Evolutionary conservation across 2,113 vertebrate genomes (phyloP), one percentile per base, ranked within the genome.

Genomic region (Zosterops hypoxanthus): DNA sequence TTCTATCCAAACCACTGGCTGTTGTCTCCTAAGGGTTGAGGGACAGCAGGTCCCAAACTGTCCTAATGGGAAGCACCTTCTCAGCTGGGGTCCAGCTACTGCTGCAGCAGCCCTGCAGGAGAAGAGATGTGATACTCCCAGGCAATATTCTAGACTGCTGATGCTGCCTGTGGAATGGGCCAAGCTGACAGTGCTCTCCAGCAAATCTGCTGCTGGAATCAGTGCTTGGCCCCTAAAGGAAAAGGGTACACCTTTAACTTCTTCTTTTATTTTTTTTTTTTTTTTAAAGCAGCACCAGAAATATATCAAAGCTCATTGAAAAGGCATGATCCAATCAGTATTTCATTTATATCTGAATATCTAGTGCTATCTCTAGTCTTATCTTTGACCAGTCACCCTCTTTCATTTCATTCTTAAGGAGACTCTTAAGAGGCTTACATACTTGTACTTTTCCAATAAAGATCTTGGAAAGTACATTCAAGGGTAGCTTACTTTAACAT

Each of bases 401-500:
- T 68, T 69, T 46, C 80, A 42, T 75, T 49, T 49, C 47, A 49
- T 13, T 49, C 47, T 49, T 49, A 49, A 24, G 47, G 23, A 49
- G 47, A 49, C 6, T 49, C 47, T 49, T 49, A 91, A 82, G 69
- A 88, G 39, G 46, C 68, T 94, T 85, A 84, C 94, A 65, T 64
- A 52, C 25, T 95, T 34, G 47, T 83, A 82, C 57, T 91, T 94
- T 88, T 64, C 79, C 92, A 95, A 94, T 95, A 96, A 96, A 97
- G 92, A 90, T 86, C 92, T 96, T 79, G 61, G 83, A 77, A 84
- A 81, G 61, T 84, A 84, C 3, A 0, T 94, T 87, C 83, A 60
- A 75, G 89, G 56, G 73, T 78, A 88, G 84, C 92, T 93, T 91
- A 86, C 88, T 94, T 94, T 93, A 95, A 90, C 96, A 96, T 97